Base-by-base conservation (phyloP, 2,888 invertebrate species). In the Agrochola lychnidis region DNA sequence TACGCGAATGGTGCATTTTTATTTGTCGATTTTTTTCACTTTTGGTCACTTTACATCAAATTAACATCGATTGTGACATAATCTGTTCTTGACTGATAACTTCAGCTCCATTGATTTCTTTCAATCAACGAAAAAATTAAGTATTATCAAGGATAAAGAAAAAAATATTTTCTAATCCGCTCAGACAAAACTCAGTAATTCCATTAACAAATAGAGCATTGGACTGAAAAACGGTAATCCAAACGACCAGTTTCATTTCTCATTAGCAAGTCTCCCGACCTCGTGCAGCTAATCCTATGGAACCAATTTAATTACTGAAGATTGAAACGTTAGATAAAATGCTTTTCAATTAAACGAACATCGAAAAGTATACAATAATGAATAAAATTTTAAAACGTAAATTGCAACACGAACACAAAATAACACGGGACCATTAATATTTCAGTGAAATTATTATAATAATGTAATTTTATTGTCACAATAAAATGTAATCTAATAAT, bases 301-400 rank as follows among this genome's bases (percentile, higher is more conserved):
- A 85, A 79, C 81, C 77, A 79, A 87, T 81, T 83, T 81, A 87
- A 87, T 87, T 81, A 87, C 73, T 51, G 71, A 78, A 85, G 88
- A 87, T 87, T 78, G 80, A 81, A 83, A 85, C 63, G 64, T 76
- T 59, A 84, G 78, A 87, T 85, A 79, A 74, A 81, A 83, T 76
- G 56, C 71, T 78, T 79, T 83, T 85, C 86, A 81, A 87, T 83
- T 81, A 79, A 79, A 79, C 9, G 62, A 51, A 56, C 73, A 68
- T 63, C 48, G 67, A 73, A 67, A 61, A 59, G 66, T 70, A 56
- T 19, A 40, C 4, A 63, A 53, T 67, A 6, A 62, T 84, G 6
- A 57, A 70, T 63, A 66, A 36, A 30, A 51, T 69, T 59, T 68
- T 9, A 81, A 74, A 56, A 36, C 19, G 76, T 57, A 82, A 57